Conservation (phyloP, 92 coral and sea anemone genomes). For the Metridium senile region DNA sequence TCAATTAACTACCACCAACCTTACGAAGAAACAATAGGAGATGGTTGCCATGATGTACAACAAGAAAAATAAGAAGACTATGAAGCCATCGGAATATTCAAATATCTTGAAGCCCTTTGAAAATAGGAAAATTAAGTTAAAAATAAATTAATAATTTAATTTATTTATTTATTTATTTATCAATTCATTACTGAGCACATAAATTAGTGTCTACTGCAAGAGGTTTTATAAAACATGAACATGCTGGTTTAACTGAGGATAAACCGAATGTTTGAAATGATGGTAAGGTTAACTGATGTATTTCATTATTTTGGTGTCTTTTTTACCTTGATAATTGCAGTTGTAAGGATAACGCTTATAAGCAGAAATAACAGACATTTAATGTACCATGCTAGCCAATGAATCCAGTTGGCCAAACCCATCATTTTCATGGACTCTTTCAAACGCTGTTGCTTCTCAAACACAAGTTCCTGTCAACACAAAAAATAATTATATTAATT, state of each 20-base stretch:
- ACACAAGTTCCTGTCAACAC: constrained; percentile 73
- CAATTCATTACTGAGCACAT: too few species aligned
- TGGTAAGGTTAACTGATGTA: neutral
- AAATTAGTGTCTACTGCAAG: too few species aligned
- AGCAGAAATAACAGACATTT: constrained; percentile 79
- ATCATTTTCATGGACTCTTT: constrained; percentile 99
- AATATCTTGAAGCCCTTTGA: constrained; percentile 79
- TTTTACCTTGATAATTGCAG: constrained; percentile 70
- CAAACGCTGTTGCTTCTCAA: constrained; percentile 90
- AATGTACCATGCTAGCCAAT: constrained; percentile 95
- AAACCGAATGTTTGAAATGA: neutral
- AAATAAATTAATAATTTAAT: too few species aligned
- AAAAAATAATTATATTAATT: neutral
- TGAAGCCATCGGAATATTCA: constrained; percentile 77
- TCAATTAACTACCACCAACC: too few species aligned
- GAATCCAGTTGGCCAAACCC: constrained; percentile 98
- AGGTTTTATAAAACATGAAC: too few species aligned
- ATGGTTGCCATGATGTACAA: constrained; percentile 72
- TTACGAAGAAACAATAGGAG: constrained; percentile 79
- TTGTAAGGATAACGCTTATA: constrained; percentile 67
- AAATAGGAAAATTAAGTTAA: neutral
- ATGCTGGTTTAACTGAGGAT: too few species aligned
- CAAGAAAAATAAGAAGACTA: constrained; percentile 78
- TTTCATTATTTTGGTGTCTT: neutral
- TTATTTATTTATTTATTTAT: too few species aligned